Conservation (phyloP, 2,797 vertebrate species). For the Australoheros facetus region DNA sequence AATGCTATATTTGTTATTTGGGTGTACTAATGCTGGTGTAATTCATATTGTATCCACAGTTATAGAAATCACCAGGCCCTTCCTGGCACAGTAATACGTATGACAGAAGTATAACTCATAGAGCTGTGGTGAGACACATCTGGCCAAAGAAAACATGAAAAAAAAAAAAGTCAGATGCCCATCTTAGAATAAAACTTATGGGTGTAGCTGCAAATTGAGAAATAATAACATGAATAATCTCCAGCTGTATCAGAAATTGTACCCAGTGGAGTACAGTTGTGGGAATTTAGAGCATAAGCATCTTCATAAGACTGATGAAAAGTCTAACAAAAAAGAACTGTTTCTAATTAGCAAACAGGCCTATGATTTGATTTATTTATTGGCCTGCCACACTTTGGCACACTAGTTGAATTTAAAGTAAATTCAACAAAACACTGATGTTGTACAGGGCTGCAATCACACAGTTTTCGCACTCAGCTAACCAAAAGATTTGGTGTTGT, state of each 20-base stretch:
- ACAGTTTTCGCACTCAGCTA: slow-evolving; percentile 27
- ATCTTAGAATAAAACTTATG: slow-evolving; percentile 26
- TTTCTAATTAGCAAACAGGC: slow-evolving; percentile 38
- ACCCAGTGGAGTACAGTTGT: not conserved
- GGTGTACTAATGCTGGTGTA: not conserved
- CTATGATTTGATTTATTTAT: slow-evolving; percentile 22
- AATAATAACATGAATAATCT: slow-evolving; percentile 25
- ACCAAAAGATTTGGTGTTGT: slow-evolving; percentile 34
- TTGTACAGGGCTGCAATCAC: slow-evolving; percentile 1
- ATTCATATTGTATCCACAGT: not conserved
- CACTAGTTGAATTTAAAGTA: slow-evolving; percentile 9
- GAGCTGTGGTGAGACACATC: slow-evolving; percentile 5
- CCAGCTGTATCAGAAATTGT: slow-evolving; percentile 20
- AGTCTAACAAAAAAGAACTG: slow-evolving; percentile 15
- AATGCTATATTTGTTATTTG: not conserved
- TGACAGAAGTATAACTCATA: slow-evolving; percentile 31
- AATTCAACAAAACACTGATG: slow-evolving; percentile 38
- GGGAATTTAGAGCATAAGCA: slow-evolving; percentile 28
- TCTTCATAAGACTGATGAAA: slow-evolving; percentile 15
- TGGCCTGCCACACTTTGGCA: not conserved
- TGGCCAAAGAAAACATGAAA: slow-evolving; percentile 23
- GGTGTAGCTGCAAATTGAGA: slow-evolving; percentile 46
- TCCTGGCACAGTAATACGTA: not conserved
- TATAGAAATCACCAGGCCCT: not conserved
- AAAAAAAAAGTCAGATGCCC: slow-evolving; percentile 23